Base-by-base conservation (phyloP, 2,797 vertebrate species). In the Phrynocephalus forsythii region DNA sequence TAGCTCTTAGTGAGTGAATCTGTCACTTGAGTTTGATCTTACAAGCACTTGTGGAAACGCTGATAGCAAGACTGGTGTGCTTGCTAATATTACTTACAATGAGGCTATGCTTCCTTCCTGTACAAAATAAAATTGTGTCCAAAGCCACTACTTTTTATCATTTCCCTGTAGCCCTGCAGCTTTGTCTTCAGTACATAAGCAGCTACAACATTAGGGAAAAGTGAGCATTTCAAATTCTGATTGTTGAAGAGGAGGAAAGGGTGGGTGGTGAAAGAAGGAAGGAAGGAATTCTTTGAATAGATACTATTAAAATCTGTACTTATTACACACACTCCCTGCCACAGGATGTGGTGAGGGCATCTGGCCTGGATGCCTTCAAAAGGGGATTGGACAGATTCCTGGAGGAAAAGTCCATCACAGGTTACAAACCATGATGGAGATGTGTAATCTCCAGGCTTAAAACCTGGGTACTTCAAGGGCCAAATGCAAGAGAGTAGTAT, bases 1-100 rank as follows among this genome's bases (percentile, higher is more conserved):
- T 93, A 90, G 33, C 56, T 79, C 86, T 77, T 6, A 1, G 1
- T 88, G 87, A 86, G 91, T 92, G 60, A 83, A 91, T 87, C 44
- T 88, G 15, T 87, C 77, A 73, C 52, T 68, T 56, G 67, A 88
- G 75, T 0, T 1, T 60, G 7, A 77, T 88, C 86, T 0, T 1
- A 30, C 66, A 88, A 81, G 0, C 1, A 66, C 7, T 8, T 84
- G 20, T 66, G 69, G 91, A 90, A 83, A 1, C 7, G 0, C 63
- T 83, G 87, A 75, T 9, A 76, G 3, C 0, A 20, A 78, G 67
- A 5, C 30, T 24, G 68, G 3, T 0, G 60, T 28, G 1, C 79
- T 80, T 33, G 2, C 18, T 84, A 24, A 1, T 0, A 1, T 18
- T 72, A 83, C 88, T 82, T 72, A 86, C 7, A 0, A 3, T 1